A percentile compares a stretch with the other conserved stretches of the same genome.
Evolutionary conservation across 2,113 vertebrate species (phyloP).

Genomic region (Daphoenositta chrysoptera): DNA sequence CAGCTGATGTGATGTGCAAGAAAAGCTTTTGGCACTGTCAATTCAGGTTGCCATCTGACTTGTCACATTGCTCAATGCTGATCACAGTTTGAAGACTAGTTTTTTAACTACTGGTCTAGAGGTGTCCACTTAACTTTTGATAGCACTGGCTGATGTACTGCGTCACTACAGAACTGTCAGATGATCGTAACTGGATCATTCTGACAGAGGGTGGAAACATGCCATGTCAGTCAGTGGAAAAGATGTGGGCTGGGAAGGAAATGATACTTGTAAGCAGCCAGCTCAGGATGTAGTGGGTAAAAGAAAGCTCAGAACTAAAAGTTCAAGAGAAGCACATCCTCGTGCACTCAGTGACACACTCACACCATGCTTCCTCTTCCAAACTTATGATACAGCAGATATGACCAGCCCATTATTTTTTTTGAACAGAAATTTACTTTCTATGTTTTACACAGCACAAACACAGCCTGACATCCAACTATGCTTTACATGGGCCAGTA

Average conservation of each 20-base stretch:
- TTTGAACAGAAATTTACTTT: background rate
- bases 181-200: background rate
- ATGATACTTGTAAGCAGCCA: background rate
- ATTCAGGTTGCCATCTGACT: background rate
- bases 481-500: background rate
- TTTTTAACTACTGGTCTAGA: background rate
- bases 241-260: background rate
- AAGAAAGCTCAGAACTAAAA: background rate
- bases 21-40: background rate
- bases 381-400: background rate
- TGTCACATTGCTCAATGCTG: background rate
- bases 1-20: background rate
- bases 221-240: background rate
- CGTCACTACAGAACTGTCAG: background rate
- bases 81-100: background rate
- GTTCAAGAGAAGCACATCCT: background rate
- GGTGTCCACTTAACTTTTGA: background rate
- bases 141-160: background rate
- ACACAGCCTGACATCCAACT: background rate
- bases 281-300: background rate
- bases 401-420: background rate
- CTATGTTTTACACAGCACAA: background rate
- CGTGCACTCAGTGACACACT: background rate
- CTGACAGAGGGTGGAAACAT: background rate
- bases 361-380: background rate